Base-by-base conservation (phyloP, 2,113 vertebrate species). In the Elgaria multicarinata region DNA sequence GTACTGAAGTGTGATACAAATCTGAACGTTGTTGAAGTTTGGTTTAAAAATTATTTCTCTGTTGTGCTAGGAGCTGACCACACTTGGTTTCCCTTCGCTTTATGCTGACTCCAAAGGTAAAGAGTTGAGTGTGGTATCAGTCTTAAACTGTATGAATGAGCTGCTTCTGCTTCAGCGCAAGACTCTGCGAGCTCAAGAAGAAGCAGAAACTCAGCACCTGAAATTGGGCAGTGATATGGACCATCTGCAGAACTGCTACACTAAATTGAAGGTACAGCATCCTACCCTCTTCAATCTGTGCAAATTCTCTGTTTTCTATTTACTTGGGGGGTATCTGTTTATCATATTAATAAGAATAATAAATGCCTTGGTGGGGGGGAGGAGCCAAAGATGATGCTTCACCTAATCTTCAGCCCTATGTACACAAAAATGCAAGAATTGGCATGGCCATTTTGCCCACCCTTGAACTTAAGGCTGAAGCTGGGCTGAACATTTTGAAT, bases 81-180 rank as follows among this genome's bases (percentile, higher is more conserved):
- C 98, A 0, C 87, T 99, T 90, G 98, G 98, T 26, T 98, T 99
- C 94, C 97, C 98, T 77, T 97, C 98, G 74, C 95, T 97, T 90
- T 98, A 97, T 92, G 96, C 96, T 1, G 98, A 98, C 87, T 94
- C 97, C 90, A 97, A 95, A 96, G 96, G 95, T 95, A 97, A 96
- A 94, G 92, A 96, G 78, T 95, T 99, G 93, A 97, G 94, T 87
- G 87, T 98, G 33, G 94, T 98, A 92, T 96, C 97, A 22, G 95
- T 98, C 83, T 94, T 99, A 91, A 99, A 99, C 85, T 97, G 98
- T 93, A 97, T 98, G 91, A 98, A 99, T 78, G 98, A 99, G 91
- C 95, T 99, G 74, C 97, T 99, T 72, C 95, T 98, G 94, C 97
- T 98, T 94, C 98, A 99, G 83, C 97, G 97, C 84, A 98, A 97